A percentile compares a stretch with the other conserved stretches of the same genome.
These are phyloP conservation scores for Protobothrops flavoviridis DNA, from an alignment of 2,113 vertebrate genomes.

Conservation along the genomic window DNA sequence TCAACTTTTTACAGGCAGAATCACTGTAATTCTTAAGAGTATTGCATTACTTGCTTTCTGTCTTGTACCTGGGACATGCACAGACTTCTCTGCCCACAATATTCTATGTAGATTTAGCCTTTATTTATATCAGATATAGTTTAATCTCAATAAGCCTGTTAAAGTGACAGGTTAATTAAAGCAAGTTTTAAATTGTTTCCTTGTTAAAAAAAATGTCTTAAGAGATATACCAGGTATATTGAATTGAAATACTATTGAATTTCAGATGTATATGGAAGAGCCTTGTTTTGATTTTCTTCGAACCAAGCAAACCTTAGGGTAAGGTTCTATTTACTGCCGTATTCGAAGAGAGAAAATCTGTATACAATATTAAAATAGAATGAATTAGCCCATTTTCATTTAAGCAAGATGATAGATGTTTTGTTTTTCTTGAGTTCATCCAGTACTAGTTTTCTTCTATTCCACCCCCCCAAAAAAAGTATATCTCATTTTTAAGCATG, in stretches of 20 bases:
- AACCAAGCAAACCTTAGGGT: conserved; percentile 97
- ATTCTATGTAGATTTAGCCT: not conserved
- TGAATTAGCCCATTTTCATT: not conserved
- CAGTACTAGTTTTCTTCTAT: not conserved
- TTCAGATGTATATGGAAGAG: conserved; percentile 98
- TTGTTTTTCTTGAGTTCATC: not conserved
- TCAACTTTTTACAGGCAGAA: not conserved
- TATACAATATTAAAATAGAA: not conserved
- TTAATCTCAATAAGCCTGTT: not conserved
- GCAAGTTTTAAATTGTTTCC: not conserved
- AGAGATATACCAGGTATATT: not conserved
- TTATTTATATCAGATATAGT: not conserved
- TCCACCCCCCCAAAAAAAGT: not conserved
- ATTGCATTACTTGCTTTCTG: not conserved
- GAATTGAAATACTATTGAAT: conserved; percentile 34
- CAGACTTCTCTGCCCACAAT: not conserved
- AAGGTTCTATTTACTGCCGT: conserved; percentile 38
- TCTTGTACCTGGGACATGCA: not conserved
- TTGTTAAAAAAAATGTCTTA: not conserved
- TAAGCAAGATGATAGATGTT: not conserved
- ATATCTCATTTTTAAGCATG: not conserved
- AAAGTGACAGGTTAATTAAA: not conserved
- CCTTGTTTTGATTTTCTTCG: conserved; percentile 96
- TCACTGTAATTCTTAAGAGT: not conserved
- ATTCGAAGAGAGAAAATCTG: not conserved